Evolutionary conservation across 2,888 invertebrate genomes (phyloP).

Genomic region (Crossocerus cetratus): DNA sequence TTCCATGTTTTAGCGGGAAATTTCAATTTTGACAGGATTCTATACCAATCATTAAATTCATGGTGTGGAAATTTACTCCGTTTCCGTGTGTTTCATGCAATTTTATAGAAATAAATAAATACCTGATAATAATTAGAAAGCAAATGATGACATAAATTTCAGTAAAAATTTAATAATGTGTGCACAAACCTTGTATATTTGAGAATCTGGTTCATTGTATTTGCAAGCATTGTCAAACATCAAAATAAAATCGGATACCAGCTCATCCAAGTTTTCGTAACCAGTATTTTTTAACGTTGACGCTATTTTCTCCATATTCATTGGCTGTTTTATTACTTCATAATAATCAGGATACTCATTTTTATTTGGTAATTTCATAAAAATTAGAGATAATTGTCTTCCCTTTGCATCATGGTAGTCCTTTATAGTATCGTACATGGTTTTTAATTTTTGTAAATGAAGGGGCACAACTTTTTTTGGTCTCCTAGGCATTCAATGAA

Average conservation of each 20-base stretch:
- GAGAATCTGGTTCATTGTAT: slow-evolving; percentile 98
- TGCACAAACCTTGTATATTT: slow-evolving; percentile 89
- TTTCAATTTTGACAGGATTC: slow-evolving; percentile 44
- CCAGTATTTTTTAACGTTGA: slow-evolving; percentile 87
- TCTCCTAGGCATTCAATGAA: slow-evolving; percentile 60
- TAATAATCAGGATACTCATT: slow-evolving; percentile 97
- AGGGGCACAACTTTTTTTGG: slow-evolving; percentile 73
- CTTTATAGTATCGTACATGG: slow-evolving; percentile 91
- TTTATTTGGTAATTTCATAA: slow-evolving; percentile 96
- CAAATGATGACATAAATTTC: background rate
- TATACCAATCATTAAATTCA: too few species aligned
- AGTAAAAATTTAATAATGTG: slow-evolving; percentile 7
- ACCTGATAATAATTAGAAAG: background rate
- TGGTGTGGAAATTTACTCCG: too few species aligned
- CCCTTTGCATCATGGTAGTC: slow-evolving; percentile 92
- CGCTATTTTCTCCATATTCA: slow-evolving; percentile 96
- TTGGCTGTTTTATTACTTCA: slow-evolving; percentile 96
- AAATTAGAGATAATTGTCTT: slow-evolving; percentile 94
- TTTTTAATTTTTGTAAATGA: slow-evolving; percentile 87
- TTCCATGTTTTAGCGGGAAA: slow-evolving; percentile 62
- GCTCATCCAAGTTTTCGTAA: slow-evolving; percentile 90
- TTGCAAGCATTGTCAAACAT: slow-evolving; percentile 99
- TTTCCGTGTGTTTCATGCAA: background rate
- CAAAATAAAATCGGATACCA: slow-evolving; percentile 91
- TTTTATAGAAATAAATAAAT: background rate